Percentiles rank a stretch among this genome's conserved stretches.
Evolutionary conservation across 2,113 vertebrate genomes (phyloP).

Genomic region (Datnioides undecimradiatus): DNA sequence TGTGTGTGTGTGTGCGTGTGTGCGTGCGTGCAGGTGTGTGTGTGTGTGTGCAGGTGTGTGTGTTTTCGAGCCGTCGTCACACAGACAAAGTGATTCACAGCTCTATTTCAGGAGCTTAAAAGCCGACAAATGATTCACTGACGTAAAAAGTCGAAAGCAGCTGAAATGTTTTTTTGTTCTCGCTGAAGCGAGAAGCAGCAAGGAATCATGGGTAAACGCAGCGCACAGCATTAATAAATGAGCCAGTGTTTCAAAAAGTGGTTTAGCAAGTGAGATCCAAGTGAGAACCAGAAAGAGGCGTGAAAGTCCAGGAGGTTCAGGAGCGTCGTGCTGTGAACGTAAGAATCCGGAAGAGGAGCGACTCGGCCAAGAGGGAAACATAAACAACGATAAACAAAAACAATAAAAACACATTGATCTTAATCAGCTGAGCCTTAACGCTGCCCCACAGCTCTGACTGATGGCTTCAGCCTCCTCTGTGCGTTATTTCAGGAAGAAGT

Average conservation of each 20-base stretch:
- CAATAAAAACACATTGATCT: no score
- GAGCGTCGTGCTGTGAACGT: background rate
- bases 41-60: conserved; percentile 34
- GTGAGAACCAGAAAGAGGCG: background rate
- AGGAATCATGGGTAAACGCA: background rate
- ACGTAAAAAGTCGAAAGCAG: background rate
- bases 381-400: no score
- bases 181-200: background rate
- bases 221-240: background rate
- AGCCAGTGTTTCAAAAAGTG: background rate
- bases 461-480: no score
- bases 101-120: conserved; percentile 28
- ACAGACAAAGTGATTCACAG: conserved; percentile 31
- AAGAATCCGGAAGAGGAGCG: no score
- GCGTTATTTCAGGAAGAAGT: no score
- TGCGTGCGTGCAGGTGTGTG: no score
- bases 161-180: background rate
- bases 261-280: background rate
- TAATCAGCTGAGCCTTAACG: no score
- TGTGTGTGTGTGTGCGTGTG: conserved; percentile 18
- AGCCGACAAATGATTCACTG: background rate
- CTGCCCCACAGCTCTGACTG: no score
- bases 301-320: background rate
- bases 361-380: no score
- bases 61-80: conserved; percentile 11